These are phyloP conservation scores for Heloderma charlesbogerti DNA, from an alignment of 2,113 vertebrate species.

Conservation along the genomic window DNA sequence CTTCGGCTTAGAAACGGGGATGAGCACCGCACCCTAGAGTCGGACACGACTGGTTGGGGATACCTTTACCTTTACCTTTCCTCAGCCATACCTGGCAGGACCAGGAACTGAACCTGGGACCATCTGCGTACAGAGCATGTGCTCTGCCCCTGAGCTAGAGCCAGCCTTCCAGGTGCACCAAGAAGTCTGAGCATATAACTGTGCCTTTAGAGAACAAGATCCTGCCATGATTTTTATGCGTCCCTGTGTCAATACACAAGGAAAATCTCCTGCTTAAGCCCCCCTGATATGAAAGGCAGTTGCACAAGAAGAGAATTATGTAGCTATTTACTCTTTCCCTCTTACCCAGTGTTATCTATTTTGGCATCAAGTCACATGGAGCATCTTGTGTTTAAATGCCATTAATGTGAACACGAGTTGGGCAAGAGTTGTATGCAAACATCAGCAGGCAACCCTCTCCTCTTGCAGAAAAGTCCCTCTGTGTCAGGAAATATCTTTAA, in stretches of 20 bases:
- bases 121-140: neutral
- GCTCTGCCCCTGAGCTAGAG: neutral
- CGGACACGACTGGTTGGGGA: too few species aligned
- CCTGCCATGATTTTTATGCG: conserved; percentile 35
- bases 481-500: neutral
- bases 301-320: neutral
- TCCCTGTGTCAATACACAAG: neutral
- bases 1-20: too few species aligned
- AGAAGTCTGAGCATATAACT: conserved; percentile 49
- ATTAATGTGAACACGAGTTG: conserved; percentile 12
- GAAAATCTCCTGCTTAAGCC: neutral
- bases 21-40: too few species aligned
- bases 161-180: conserved; percentile 23
- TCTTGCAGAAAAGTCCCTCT: neutral
- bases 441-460: neutral
- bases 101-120: neutral
- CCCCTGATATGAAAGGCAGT: neutral
- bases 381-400: neutral
- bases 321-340: neutral
- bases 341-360: neutral
- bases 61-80: too few species aligned
- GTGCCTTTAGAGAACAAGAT: conserved; percentile 55
- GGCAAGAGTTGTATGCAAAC: neutral
- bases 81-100: too few species aligned
- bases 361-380: neutral